Evolutionary conservation across 2,888 invertebrate species (phyloP).

Genomic region (Aproaerema taeniolella): DNA sequence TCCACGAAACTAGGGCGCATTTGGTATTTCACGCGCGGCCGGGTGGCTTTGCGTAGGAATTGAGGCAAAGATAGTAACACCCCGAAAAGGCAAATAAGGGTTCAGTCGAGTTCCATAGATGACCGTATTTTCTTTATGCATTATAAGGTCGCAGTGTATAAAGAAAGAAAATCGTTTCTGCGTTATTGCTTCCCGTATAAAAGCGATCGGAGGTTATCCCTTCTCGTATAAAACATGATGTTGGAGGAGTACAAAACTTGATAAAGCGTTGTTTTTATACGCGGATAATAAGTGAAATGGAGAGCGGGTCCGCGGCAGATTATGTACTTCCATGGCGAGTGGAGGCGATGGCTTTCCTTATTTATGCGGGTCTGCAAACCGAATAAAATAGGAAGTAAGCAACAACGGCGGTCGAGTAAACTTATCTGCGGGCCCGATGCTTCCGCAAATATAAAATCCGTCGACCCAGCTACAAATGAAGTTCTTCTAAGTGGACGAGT

Average conservation of each 20-base stretch:
- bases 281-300: conserved; percentile 35
- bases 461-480: conserved; percentile 35
- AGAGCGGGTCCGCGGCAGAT: conserved; percentile 24
- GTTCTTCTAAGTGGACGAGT: conserved; percentile 35
- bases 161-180: conserved; percentile 47
- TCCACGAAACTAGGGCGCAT: conserved; percentile 69
- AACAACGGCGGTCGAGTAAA: conserved; percentile 46
- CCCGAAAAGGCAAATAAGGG: conserved; percentile 71
- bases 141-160: conserved; percentile 60
- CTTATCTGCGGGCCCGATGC: conserved; percentile 63
- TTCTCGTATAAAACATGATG: conserved; percentile 50
- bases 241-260: conserved; percentile 34
- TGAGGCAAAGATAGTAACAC: conserved; percentile 67
- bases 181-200: conserved; percentile 54
- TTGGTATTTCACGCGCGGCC: conserved; percentile 74
- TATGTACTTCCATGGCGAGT: conserved; percentile 42
- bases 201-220: conserved; percentile 55
- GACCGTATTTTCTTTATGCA: conserved; percentile 66
- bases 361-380: conserved; percentile 68
- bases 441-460: conserved; percentile 57
- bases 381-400: conserved; percentile 59
- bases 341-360: conserved; percentile 43
- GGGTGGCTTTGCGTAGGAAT: conserved; percentile 66
- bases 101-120: conserved; percentile 60
- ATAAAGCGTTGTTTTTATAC: conserved; percentile 43